These are phyloP conservation scores for Nasonia vitripennis DNA, from an alignment of 1,140 invertebrate species.

Conservation along the genomic window DNA sequence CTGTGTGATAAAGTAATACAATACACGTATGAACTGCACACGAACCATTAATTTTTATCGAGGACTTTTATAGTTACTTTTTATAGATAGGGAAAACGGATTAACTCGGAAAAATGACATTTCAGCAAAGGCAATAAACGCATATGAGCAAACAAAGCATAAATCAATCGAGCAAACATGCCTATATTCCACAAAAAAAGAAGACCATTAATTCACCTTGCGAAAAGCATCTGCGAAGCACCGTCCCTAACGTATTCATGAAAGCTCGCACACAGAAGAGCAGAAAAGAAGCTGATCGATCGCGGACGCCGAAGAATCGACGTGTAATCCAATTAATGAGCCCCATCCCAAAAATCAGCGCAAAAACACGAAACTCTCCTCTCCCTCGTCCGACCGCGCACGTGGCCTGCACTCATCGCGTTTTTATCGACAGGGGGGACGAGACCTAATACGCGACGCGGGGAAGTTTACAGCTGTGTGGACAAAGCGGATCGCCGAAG, in stretches of 20 bases:
- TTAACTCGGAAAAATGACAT: no score
- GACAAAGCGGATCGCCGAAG: conserved; percentile 24
- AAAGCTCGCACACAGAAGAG: neutral
- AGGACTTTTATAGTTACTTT: no score
- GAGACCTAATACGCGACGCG: neutral
- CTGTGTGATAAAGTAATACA: no score
- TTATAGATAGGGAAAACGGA: no score
- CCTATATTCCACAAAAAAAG: neutral
- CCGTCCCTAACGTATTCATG: neutral
- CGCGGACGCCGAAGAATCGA: neutral
- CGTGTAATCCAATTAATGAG: conserved; percentile 5
- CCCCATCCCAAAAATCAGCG: neutral
- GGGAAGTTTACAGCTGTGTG: conserved; percentile 36
- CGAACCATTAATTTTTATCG: no score
- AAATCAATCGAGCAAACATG: conserved; percentile 7
- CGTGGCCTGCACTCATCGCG: neutral
- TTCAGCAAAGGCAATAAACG: no score
- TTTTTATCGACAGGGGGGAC: conserved; percentile 13
- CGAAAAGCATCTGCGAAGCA: conserved; percentile 22
- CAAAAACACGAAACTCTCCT: neutral
- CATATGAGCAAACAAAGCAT: neutral
- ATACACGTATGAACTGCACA: no score
- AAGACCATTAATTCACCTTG: neutral
- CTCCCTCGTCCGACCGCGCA: neutral
- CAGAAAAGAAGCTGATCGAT: neutral